phyloP scores from a whole-genome alignment of 2,113 vertebrate species.

The Rhipidura dahli region DNA sequence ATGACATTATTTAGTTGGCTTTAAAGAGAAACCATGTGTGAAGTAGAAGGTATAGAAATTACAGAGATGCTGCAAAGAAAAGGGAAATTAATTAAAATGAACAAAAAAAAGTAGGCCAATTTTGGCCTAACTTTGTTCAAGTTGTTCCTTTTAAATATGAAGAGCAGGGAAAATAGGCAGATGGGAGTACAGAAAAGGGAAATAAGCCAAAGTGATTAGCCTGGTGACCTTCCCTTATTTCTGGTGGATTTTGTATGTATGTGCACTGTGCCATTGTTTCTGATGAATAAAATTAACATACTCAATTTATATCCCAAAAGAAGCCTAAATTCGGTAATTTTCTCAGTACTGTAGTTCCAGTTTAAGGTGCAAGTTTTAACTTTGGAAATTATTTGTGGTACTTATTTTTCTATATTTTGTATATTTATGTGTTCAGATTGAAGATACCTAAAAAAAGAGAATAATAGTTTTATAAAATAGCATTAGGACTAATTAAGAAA shows the following conservation, averaged over 20 bases:
- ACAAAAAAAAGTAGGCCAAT: neutral
- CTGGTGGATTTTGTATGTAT: conserved; percentile 47
- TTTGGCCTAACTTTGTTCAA: neutral
- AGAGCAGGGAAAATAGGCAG: conserved; percentile 24
- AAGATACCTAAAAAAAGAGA: neutral
- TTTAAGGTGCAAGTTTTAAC: neutral
- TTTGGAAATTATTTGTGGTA: neutral
- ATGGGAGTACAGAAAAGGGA: conserved; percentile 41
- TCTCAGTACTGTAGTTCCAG: neutral
- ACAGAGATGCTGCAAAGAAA: neutral
- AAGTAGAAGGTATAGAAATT: neutral
- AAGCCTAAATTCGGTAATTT: conserved; percentile 3
- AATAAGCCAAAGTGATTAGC: conserved; percentile 58
- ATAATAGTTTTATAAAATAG: conserved; percentile 9
- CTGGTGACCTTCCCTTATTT: conserved; percentile 36
- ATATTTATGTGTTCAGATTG: neutral
- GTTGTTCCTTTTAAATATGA: conserved; percentile 5
- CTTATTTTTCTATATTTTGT: neutral
- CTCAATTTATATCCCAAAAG: conserved; percentile 42
- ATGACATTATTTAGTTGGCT: neutral
- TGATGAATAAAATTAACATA: conserved; percentile 66
- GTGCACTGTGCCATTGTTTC: conserved; percentile 46
- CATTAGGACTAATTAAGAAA: conserved; percentile 33
- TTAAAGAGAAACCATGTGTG: neutral
- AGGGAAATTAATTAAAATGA: conserved; percentile 6